These are phyloP conservation scores for Stigmatopora argus DNA, from an alignment of 2,113 vertebrate genomes.

Conservation along the genomic window DNA sequence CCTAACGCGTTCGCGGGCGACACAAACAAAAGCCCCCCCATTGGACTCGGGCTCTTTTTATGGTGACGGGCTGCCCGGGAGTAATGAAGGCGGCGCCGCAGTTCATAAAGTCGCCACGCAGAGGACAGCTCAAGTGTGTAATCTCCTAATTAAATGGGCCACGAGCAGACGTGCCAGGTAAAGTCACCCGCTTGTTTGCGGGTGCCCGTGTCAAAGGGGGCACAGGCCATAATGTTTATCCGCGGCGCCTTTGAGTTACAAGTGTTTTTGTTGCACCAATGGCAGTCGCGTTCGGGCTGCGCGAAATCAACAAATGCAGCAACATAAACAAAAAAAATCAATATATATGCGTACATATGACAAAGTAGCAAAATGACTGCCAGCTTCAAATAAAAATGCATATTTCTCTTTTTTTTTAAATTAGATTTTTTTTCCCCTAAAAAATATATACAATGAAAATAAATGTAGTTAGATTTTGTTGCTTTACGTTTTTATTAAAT, in stretches of 20 bases:
- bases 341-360: slow-evolving; percentile 48
- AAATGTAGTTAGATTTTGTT: too few species aligned
- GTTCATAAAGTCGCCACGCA: slow-evolving; percentile 48
- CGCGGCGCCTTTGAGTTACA: slow-evolving; percentile 2
- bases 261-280: too few species aligned
- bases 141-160: slow-evolving; percentile 59
- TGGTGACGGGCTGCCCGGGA: slow-evolving; percentile 28
- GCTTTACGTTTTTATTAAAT: too few species aligned
- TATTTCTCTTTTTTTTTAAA: too few species aligned
- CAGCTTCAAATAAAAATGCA: too few species aligned
- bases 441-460: too few species aligned
- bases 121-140: slow-evolving; percentile 59
- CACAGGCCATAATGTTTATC: slow-evolving; percentile 12
- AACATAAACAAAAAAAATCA: slow-evolving; percentile 12
- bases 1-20: background rate
- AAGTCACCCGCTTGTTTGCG: slow-evolving; percentile 39
- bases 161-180: slow-evolving; percentile 48
- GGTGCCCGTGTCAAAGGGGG: slow-evolving; percentile 33
- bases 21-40: slow-evolving; percentile 17
- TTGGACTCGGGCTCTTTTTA: slow-evolving; percentile 23
- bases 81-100: slow-evolving; percentile 57
- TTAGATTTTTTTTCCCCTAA: too few species aligned
- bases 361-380: too few species aligned
- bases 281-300: slow-evolving; percentile 26
- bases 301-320: slow-evolving; percentile 54